Base-by-base conservation (phyloP, 2,797 vertebrate species). In the Telmatherina bonti region DNA sequence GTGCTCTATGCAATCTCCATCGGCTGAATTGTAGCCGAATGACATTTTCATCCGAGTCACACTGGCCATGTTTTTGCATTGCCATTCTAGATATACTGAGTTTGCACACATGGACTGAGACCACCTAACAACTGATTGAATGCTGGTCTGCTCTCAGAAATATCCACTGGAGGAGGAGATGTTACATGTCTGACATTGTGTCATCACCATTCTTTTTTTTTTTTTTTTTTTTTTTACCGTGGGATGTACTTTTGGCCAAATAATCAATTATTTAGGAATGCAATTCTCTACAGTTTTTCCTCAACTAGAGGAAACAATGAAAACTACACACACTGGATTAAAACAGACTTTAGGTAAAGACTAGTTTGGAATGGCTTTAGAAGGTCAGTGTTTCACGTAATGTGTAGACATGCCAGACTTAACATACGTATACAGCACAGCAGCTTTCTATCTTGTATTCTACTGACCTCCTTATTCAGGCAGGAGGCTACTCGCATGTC, bases 41-140 rank as follows among this genome's bases (percentile, higher is more conserved):
- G 92, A 91, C 89, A 93, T 92, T 94, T 92, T 71, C 74, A 86
- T 85, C 73, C 76, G 68, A 78, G 81, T 82, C 82, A 72, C 65
- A 70, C 63, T 67, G 71, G 67, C 63, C 69, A 49, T 62, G 71
- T 85, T 90, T 82, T 74, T 71, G 78, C 76, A 84, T 79, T 79
- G 80, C 59, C 68, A 69, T 86, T 86, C 78, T 74, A 79, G 31
- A 71, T 41, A 41, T 9, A 49, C 35, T 45, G n/a, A 31, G 18
- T 57, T 31, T 70, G 53, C 26, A 35, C 24, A 72, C 65, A 55
- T 12, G 26, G n/a, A 74, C 52, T 13, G 27, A 24, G 27, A 67
- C 62, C 61, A 49, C 20, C 0, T 7, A 62, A 35, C 61, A 73
- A 62, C 27, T 36, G 20, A 66, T 10, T 73, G 51, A 10, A 10